Evolutionary conservation across 1,140 invertebrate genomes (phyloP), one percentile per base, ranked within the genome.

Genomic region (Bombus waltoni): DNA sequence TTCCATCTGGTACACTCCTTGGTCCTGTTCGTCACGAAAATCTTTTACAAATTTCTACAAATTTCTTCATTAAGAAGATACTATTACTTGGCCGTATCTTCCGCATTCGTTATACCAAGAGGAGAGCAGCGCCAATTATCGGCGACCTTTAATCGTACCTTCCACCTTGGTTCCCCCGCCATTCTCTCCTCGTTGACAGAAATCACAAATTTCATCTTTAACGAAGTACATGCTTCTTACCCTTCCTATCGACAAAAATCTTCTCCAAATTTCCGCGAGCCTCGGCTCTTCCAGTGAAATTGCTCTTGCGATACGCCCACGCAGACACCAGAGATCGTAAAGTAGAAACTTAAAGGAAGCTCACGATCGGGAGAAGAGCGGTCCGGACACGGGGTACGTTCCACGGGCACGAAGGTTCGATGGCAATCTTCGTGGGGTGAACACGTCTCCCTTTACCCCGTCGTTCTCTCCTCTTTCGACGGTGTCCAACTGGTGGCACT

Each of bases 401-500:
- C n/a, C 25, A 57, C 44, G 35, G 66, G 9, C 79, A 22, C 28
- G 71, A 82, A n/a, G 57, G 9, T 22, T 10, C 47, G 82, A 83
- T 71, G 82, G 38, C 65, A 78, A 83, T 78, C 74, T 65, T n/a
- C 35, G 25, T 28, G 32, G 76, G 82, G 82, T 78, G 66, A 79
- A 84, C 75, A 18, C 32, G 22, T 66, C 40, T 10, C 28, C 42
- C 28, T 70, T 25, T n/a, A 22, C 47, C 62, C 18, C 6, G 11
- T 18, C 10, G 28, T 5, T 35, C 40, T n/a, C 66, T 28, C 6
- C 1, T n/a, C 74, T 2, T 25, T 13, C 73, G 1, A 25, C 44
- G 22, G 73, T 47, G 73, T 75, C 73, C n/a, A 75, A 75, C 28
- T 38, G 82, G 44, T 83, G 79, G 62, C 80, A 71, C 44, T 62